Evolutionary conservation across 2,113 vertebrate species (phyloP), one percentile per base, ranked within the genome.

Genomic region (Glaucidium brasilianum): DNA sequence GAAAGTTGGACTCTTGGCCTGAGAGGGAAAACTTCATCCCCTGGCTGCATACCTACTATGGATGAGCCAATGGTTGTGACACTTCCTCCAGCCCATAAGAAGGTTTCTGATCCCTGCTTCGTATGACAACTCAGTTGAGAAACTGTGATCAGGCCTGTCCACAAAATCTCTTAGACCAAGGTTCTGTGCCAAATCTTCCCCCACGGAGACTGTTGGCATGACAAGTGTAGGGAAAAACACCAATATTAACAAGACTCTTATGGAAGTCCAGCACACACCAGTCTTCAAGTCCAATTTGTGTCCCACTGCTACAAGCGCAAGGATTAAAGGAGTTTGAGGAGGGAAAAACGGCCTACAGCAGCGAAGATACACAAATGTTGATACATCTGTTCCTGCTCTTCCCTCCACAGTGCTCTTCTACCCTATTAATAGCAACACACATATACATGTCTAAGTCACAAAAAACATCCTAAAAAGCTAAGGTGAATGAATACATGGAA

Each of bases 181-280:
- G 23, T 89, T n/a, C 26, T 19, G 0, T 34, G 12, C 21, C 32
- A 52, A 45, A 9, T 0, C 0, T 17, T 71, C 8, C 9, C 22
- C 12, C 13, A 15, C 2, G 20, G 17, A 52, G 35, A 26, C 32
- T 53, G 29, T 5, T 52, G 30, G 8, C 15, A 26, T 14, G 41
- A 41, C 18, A 84, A 41, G 2, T 4, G 3, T 21, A 45, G 18
- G 45, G 25, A 25, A 25, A 55, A 64, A 81, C 43, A 26, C 6
- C 37, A 80, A 52, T 87, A 35, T 19, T 83, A 35, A 63, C 21
- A 82, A 78, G 26, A 27, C 5, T 62, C 50, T 41, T 30, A 34
- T 11, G 25, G 37, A 73, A 68, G 37, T 34, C 37, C 49, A 76
- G 21, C 25, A 59, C 20, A 55, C 25, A 77, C 12, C 5, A 41